Conservation (phyloP, 2,113 vertebrate genomes). For the Coracopsis vasa region DNA sequence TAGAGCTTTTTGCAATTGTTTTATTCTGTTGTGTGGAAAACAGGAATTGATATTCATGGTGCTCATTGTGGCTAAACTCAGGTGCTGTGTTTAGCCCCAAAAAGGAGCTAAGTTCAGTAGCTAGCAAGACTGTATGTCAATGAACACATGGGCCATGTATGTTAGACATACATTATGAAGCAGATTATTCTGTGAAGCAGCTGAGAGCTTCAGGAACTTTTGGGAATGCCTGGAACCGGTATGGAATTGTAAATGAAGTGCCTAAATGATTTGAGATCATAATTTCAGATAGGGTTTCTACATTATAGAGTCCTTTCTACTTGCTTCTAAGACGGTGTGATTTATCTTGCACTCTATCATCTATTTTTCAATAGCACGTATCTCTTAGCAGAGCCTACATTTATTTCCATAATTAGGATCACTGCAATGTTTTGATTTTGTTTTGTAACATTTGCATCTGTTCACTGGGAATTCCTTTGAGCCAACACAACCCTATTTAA, state of each 20-base stretch:
- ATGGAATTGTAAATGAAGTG: neutral
- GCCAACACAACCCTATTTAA: neutral
- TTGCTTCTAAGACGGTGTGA: neutral
- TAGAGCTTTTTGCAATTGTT: neutral
- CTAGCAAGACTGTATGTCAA: neutral
- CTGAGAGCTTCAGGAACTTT: neutral
- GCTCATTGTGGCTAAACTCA: neutral
- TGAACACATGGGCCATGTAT: fast-evolving
- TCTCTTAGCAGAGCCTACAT: neutral
- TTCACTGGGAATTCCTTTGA: neutral
- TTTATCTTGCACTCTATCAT: neutral
- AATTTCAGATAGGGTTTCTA: neutral
- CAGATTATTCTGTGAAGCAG: neutral
- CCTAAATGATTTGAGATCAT: neutral
- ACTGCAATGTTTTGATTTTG: neutral
- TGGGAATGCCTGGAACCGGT: neutral
- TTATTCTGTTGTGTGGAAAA: neutral
- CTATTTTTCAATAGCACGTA: neutral
- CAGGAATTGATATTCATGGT: fast-evolving
- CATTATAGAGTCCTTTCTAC: neutral
- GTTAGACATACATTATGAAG: neutral
- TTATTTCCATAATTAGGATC: neutral
- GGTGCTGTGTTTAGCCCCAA: neutral
- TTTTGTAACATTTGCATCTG: neutral
- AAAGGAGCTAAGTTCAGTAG: neutral